phyloP scores from a whole-genome alignment of 2,113 vertebrate species.

The Anser brachyrhynchus region DNA sequence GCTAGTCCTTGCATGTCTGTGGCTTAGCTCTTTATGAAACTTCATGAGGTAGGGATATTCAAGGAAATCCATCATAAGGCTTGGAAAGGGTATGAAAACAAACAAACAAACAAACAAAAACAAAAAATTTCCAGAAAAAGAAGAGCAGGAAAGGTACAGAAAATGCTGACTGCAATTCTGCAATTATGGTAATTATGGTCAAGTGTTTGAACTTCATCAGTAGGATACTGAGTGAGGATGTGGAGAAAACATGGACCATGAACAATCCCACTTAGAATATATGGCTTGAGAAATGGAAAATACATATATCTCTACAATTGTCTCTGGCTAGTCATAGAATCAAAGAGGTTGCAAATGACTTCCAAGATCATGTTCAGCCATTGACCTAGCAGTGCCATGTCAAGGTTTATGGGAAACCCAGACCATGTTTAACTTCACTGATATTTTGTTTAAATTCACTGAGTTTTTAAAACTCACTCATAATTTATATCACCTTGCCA shows the following conservation, averaged over 20 bases:
- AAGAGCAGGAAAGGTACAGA: neutral
- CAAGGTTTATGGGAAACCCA: neutral
- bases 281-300: neutral
- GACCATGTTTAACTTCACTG: fast-evolving
- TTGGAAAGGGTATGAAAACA: neutral
- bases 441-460: neutral
- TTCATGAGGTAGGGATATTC: neutral
- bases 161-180: neutral
- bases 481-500: neutral
- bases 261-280: neutral
- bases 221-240: neutral
- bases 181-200: neutral
- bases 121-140: neutral
- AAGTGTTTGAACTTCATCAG: neutral
- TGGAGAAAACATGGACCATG: neutral
- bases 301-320: fast-evolving
- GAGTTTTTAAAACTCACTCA: no score
- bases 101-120: neutral
- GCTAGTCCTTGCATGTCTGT: neutral
- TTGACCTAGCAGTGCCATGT: no score
- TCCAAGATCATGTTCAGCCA: no score
- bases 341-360: no score
- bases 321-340: neutral
- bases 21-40: neutral
- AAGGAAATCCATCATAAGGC: neutral